A percentile compares a stretch with the other conserved stretches of the same genome.
phyloP scores from a whole-genome alignment of 2,113 vertebrate genomes.

The Anser cygnoides region DNA sequence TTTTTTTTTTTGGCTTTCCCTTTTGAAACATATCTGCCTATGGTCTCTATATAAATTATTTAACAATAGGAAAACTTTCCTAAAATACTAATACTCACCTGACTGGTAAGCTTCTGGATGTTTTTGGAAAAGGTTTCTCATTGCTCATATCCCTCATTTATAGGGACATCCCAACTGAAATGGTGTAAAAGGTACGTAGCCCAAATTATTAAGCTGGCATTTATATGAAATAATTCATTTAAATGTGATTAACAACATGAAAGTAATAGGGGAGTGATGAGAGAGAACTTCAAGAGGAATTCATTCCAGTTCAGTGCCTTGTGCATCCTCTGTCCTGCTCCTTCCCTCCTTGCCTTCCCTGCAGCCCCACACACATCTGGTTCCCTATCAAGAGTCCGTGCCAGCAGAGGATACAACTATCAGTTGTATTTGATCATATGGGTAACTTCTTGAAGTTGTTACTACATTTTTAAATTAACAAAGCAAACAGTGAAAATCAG shows the following conservation, averaged over 20 bases:
- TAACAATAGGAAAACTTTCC: neutral
- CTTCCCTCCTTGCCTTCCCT: neutral
- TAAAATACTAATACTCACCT: neutral
- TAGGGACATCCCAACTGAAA: neutral
- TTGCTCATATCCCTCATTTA: neutral
- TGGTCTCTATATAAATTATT: neutral
- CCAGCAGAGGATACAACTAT: neutral
- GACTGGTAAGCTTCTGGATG: neutral
- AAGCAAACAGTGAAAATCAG: conserved; percentile 20
- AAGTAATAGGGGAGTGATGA: neutral
- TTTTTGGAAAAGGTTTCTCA: rapidly evolving
- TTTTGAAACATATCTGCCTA: neutral
- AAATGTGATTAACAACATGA: neutral
- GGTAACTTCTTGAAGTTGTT: neutral
- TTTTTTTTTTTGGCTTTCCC: neutral
- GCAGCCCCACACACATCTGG: neutral
- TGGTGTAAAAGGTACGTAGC: too few species aligned
- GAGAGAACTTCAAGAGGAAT: neutral
- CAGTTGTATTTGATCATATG: neutral
- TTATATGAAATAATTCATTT: neutral
- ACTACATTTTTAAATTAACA: conserved; percentile 15
- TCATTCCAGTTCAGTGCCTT: neutral
- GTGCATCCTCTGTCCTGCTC: neutral
- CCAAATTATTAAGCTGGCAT: neutral
- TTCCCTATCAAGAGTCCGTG: neutral